These are phyloP conservation scores for Solen grandis DNA, from an alignment of 1,140 invertebrate species.

Conservation along the genomic window DNA sequence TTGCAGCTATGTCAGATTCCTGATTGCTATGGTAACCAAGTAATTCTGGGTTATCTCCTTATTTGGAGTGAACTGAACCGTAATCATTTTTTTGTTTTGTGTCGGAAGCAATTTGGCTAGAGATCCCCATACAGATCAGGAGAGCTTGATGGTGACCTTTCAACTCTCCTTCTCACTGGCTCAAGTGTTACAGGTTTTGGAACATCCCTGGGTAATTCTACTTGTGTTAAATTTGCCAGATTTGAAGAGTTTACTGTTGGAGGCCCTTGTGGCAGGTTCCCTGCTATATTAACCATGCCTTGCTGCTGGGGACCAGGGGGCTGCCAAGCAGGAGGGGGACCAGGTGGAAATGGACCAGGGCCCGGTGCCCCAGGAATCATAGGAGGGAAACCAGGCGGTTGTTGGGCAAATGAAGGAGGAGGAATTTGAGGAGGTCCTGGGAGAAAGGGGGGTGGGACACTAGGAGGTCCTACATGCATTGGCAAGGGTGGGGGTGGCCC, in stretches of 20 bases:
- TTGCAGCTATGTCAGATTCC: too few relatives aligned
- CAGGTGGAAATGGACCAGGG: background rate
- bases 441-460: background rate
- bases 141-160: background rate
- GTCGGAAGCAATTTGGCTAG: too few relatives aligned
- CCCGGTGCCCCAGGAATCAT: background rate
- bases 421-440: background rate
- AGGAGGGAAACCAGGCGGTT: background rate
- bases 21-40: too few relatives aligned
- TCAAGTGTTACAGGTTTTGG: too few relatives aligned
- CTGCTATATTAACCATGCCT: background rate
- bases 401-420: background rate
- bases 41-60: too few relatives aligned
- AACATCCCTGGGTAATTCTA: too few relatives aligned
- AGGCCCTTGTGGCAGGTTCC: too few relatives aligned
- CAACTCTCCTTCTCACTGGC: too few relatives aligned
- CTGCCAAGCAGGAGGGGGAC: background rate
- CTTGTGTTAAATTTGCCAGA: background rate
- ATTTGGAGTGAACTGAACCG: too few relatives aligned
- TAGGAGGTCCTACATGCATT: background rate
- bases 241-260: background rate
- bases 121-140: background rate
- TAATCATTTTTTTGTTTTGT: too few relatives aligned
- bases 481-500: background rate
- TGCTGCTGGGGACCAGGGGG: background rate